phyloP scores from a whole-genome alignment of 1,140 invertebrate species.

The Magallana gigas region DNA sequence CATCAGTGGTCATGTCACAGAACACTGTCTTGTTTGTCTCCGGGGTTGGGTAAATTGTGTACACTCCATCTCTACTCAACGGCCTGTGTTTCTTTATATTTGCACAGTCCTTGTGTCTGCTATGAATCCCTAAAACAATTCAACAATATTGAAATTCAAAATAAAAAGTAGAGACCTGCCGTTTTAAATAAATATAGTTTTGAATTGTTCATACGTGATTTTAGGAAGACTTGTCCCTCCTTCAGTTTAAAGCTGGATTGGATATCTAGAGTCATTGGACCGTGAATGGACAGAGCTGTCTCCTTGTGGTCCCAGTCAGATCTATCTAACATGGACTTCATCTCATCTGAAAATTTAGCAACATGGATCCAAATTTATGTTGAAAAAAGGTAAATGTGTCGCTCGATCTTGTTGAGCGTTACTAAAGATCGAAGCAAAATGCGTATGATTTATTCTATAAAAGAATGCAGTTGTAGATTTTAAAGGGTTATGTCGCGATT shows the following conservation, averaged over 20 bases:
- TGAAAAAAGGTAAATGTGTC: too few species aligned
- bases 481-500: too few species aligned
- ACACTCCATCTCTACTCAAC: not conserved
- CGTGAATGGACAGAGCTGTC: not conserved
- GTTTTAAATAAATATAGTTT: not conserved
- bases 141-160: not conserved
- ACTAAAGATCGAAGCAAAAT: too few species aligned
- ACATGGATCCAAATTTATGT: too few species aligned
- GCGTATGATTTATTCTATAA: too few species aligned
- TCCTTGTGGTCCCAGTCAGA: not conserved
- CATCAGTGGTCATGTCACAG: constrained; percentile 25
- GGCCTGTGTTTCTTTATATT: not conserved
- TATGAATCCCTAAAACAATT: not conserved
- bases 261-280: not conserved
- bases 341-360: not conserved
- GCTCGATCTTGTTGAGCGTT: too few species aligned
- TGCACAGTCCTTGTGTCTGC: not conserved
- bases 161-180: not conserved
- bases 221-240: not conserved
- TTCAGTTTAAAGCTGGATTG: not conserved
- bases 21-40: not conserved
- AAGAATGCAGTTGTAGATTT: too few species aligned
- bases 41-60: constrained; percentile 1
- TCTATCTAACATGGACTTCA: not conserved
- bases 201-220: not conserved